Conservation (phyloP, 2,113 vertebrate genomes). For the Microtus oregoni region DNA sequence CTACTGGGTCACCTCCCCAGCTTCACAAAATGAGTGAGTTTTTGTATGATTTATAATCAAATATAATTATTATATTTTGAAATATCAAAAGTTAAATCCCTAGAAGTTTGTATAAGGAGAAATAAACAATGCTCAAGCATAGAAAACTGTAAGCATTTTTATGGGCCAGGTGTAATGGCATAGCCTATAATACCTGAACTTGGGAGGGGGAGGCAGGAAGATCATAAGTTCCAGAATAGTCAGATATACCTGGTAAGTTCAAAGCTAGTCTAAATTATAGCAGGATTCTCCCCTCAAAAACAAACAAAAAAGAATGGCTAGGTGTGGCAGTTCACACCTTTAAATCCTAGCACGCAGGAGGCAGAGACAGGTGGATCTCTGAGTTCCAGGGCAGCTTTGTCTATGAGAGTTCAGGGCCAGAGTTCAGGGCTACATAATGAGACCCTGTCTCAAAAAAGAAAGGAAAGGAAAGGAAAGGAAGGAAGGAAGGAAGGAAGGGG, state of each 20-base stretch:
- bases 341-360: background rate
- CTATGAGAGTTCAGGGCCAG: background rate
- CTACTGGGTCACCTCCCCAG: background rate
- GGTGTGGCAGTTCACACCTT: background rate
- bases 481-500: too few relatives aligned
- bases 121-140: background rate
- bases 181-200: background rate
- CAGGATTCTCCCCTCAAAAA: background rate
- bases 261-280: background rate
- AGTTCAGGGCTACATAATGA: background rate
- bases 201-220: background rate
- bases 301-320: accelerated
- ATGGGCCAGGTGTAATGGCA: background rate
- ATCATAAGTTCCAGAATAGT: background rate
- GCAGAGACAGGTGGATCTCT: background rate
- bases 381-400: background rate
- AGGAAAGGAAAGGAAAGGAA: too few relatives aligned
- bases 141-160: background rate
- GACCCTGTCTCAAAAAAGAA: background rate
- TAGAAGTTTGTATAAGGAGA: background rate
- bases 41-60: background rate
- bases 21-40: background rate
- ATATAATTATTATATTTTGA: too few relatives aligned
- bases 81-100: background rate
- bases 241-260: background rate